phyloP scores from a whole-genome alignment of 1,140 invertebrate species.

The Zeugodacus cucurbitae region DNA sequence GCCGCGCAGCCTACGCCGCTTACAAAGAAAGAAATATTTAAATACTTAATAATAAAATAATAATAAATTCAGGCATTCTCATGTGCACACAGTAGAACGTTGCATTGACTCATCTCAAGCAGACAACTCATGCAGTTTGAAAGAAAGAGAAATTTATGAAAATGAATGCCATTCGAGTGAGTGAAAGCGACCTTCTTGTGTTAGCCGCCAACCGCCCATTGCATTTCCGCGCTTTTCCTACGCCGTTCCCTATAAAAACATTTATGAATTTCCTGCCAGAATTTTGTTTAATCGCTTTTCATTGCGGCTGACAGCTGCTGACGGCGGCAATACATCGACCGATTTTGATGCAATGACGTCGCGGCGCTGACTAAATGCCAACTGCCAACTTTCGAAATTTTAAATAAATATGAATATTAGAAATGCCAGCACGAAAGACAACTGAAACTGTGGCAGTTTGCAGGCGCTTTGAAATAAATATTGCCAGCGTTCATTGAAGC shows the following conservation, averaged over 20 bases:
- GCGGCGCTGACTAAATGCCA: not conserved
- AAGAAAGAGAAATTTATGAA: not conserved
- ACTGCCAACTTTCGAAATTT: not conserved
- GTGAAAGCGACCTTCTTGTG: not conserved
- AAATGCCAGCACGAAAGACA: not conserved
- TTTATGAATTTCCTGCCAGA: not conserved
- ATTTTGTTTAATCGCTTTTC: not conserved
- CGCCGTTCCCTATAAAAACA: not conserved
- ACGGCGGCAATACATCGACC: not conserved
- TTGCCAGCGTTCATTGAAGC: not conserved
- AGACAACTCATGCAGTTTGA: not conserved
- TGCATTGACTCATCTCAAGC: not conserved
- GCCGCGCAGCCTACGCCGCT: not conserved
- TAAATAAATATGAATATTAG: constrained; percentile 36
- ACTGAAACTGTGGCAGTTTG: not conserved
- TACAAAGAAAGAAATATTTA: not conserved
- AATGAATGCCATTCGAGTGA: not conserved
- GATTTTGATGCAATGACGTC: not conserved
- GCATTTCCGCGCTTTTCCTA: not conserved
- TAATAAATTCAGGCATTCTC: constrained; percentile 12
- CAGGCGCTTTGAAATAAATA: not conserved
- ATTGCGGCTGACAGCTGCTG: not conserved
- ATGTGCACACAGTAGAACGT: not conserved
- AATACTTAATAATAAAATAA: not conserved
- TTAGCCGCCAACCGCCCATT: not conserved